These are phyloP conservation scores for Beaufortia kweichowensis DNA, from an alignment of 2,113 vertebrate genomes.

Conservation along the genomic window DNA sequence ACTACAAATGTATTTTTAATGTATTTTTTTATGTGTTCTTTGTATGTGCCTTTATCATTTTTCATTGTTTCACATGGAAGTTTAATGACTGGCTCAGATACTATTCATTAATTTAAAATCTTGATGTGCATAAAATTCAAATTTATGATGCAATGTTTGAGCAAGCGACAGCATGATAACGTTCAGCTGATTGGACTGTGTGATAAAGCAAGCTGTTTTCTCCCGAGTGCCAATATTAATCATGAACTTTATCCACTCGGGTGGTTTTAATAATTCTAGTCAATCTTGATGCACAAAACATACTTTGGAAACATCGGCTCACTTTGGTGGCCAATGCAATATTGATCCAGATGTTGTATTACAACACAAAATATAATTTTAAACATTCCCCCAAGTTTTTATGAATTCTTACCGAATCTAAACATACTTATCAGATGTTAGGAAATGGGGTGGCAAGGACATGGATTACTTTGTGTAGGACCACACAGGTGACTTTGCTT, in stretches of 20 bases:
- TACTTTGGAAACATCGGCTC: not conserved
- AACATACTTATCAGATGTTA: slow-evolving; percentile 10
- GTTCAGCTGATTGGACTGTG: slow-evolving; percentile 14
- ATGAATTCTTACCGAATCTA: not conserved
- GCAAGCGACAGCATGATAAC: slow-evolving; percentile 17
- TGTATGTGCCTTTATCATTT: too few relatives aligned
- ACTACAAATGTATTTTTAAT: too few relatives aligned
- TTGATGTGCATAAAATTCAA: too few relatives aligned
- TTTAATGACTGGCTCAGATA: too few relatives aligned
- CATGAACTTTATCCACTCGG: slow-evolving; percentile 5
- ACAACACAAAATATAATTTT: not conserved
- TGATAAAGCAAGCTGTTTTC: slow-evolving; percentile 6
- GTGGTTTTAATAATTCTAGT: slow-evolving; percentile 1
- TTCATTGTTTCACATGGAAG: too few relatives aligned
- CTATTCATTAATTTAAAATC: too few relatives aligned
- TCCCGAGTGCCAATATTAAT: slow-evolving; percentile 5
- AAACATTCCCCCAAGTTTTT: not conserved
- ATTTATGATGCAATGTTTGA: slow-evolving; percentile 38
- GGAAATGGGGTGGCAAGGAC: not conserved
- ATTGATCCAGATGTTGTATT: slow-evolving; percentile 3
- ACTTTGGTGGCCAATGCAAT: slow-evolving; percentile 10
- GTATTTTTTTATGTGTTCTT: too few relatives aligned
- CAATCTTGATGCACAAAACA: not conserved
- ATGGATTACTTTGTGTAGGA: not conserved
- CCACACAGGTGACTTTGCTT: not conserved